Evolutionary conservation across 2,113 vertebrate species (phyloP), one percentile per base, ranked within the genome.

Genomic region (Geothlypis trichas): DNA sequence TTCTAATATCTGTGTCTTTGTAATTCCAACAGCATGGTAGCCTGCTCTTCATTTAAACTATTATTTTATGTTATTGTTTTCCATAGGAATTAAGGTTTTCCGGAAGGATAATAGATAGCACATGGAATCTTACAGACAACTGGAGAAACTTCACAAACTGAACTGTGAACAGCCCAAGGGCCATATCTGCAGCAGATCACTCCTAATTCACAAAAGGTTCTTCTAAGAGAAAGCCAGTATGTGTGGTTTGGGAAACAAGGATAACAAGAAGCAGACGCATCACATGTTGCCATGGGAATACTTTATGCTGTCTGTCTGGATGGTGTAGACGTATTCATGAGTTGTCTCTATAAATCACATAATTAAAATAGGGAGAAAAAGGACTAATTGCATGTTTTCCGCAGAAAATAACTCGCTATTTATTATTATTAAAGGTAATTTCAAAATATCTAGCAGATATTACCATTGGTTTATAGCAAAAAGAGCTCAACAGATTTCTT

Each of bases 181-280:
- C 7, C 46, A 39, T 77, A 37, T 84, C 74, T 94, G 54, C 35
- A 78, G 44, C 51, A 73, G 44, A 90, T 94, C 57, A 88, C 16
- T 87, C 63, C 31, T 94, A 92, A 91, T 91, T 91, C 76, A 88
- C 31, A 79, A 79, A 93, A 90, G 41, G 81, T 78, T 91, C 55
- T 82, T 93, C 79, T 73, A 82, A 82, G 47, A 33, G 62, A 92
- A 91, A 83, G 8, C 11, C 28, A 81, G 28, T 3, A 44, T 14
- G 44, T 71, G 79, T 5, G 75, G 26, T 81, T 93, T 90, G 44
- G 33, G 55, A 90, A 95, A 91, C 27, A 91, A 79, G 5, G 33
- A 65, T 85, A 93, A 94, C 42, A 42, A 92, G 55, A 67, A 94
- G n/a, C 77, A 94, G 80, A 77, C 3, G 3, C 26, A 41, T 59